These are phyloP conservation scores for Dryas iulia DNA, from an alignment of 1,140 invertebrate genomes.

Conservation along the genomic window DNA sequence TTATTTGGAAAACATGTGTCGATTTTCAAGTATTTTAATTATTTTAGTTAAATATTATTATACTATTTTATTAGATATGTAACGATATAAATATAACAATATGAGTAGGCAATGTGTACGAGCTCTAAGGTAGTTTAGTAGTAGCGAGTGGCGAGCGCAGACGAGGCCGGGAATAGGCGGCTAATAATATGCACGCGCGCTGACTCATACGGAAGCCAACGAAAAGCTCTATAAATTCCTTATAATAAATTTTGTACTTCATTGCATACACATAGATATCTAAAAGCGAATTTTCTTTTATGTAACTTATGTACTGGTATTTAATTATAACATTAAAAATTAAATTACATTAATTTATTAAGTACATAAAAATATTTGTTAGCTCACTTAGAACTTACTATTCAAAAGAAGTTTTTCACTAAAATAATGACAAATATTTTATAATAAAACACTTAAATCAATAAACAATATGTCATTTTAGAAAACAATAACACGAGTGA, in stretches of 20 bases:
- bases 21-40: background rate
- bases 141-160: conserved; percentile 32
- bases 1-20: background rate
- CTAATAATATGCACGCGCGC: conserved; percentile 58
- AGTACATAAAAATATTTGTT: too few species aligned
- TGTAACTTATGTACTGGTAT: too few species aligned
- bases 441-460: background rate
- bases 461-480: background rate
- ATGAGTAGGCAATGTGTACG: conserved; percentile 19
- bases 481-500: background rate
- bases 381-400: too few species aligned
- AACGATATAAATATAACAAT: background rate
- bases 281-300: background rate
- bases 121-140: conserved; percentile 29
- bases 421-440: background rate
- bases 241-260: conserved; percentile 51
- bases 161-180: conserved; percentile 55
- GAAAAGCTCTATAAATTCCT: conserved; percentile 64
- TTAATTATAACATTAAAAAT: too few species aligned
- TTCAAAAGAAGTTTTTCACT: background rate
- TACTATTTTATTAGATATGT: background rate
- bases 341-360: too few species aligned
- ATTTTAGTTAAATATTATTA: background rate
- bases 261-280: background rate
- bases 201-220: conserved; percentile 66